Evolutionary conservation across 2,113 vertebrate genomes (phyloP), one percentile per base, ranked within the genome.

Genomic region (Ophiodon elongatus): DNA sequence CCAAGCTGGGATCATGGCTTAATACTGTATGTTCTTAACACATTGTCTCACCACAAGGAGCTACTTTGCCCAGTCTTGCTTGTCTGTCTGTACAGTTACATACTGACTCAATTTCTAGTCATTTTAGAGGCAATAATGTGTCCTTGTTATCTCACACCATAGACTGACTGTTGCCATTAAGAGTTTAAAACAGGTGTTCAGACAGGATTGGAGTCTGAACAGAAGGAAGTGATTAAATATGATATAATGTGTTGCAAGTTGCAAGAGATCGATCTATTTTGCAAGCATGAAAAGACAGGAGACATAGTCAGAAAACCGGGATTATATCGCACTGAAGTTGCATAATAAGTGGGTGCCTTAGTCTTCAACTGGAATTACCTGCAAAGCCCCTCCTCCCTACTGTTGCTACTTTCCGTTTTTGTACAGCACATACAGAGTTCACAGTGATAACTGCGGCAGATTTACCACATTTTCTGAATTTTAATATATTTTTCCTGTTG

Each of bases 81-180:
- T 54, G 6, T 73, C 19, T 76, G 29, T 72, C 21, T 47, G 23
- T n/a, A 43, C 35, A 70, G 23, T 54, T 68, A 33, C 33, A 62
- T 37, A 72, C 17, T 50, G 19, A 82, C 14, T 17, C 21, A 27
- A 57, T 72, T 60, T 76, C 11, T 14, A 3, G 7, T 57, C 47
- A 79, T 57, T 73, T 56, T 29, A 33, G 35, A 76, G 37, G 33
- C 29, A 76, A 23, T 2, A 70, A 56, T 25, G 33, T 66, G 76
- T 80, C 4, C 82, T 87, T 62, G 39, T 85, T 75, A 82, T 77
- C 59, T 76, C 35, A 65, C 17, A 47, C 21, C 8, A 27, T 47
- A 35, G n/a, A 52, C 41, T 1, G 1, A 33, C 37, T 78, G 76
- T 7, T 25, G 35, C 56, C 13, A 62, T 69, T 64, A 68, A 27